Conservation (phyloP, 2,797 vertebrate species). For the Anguilla obscura region DNA sequence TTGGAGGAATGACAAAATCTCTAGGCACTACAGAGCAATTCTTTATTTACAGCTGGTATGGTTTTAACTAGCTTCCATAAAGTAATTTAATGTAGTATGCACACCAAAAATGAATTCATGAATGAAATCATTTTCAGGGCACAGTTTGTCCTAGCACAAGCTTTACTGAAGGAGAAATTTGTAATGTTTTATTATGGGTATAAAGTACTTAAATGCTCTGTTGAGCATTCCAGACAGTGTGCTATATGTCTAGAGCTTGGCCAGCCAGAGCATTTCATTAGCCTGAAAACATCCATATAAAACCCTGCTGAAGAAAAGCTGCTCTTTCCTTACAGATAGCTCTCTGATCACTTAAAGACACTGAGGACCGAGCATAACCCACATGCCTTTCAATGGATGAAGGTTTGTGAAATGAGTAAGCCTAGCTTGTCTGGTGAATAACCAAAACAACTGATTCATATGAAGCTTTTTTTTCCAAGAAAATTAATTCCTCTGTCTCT, state of each 20-base stretch:
- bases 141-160: neutral
- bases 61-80: neutral
- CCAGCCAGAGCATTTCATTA: conserved; percentile 2
- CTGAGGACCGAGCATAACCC: neutral
- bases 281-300: neutral
- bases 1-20: neutral
- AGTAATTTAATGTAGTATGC: neutral
- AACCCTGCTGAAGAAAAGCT: neutral
- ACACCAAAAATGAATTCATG: neutral
- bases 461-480: neutral
- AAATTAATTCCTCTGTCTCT: neutral
- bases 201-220: conserved; percentile 14
- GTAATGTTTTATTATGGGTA: neutral
- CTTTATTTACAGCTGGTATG: neutral
- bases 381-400: neutral
- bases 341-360: neutral
- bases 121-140: neutral
- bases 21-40: neutral
- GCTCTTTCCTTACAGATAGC: neutral
- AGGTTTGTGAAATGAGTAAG: neutral
- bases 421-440: neutral
- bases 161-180: neutral
- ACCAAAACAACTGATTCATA: neutral
- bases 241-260: neutral
- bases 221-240: conserved; percentile 14